Evolutionary conservation across 2,113 vertebrate genomes (phyloP).

Genomic region (Brevimyrus niger): DNA sequence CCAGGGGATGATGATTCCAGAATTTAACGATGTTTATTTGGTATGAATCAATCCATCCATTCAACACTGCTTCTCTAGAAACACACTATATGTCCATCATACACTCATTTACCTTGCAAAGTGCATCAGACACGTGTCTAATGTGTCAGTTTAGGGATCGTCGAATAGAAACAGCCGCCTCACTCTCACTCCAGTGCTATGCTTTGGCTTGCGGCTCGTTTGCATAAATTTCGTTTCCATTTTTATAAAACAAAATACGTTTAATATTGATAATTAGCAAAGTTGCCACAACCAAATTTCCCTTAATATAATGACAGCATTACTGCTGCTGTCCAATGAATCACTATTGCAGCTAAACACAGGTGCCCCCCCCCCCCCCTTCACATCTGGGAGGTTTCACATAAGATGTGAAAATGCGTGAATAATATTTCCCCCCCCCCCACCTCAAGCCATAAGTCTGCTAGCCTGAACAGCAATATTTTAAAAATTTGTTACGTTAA

Average conservation of each 20-base stretch:
- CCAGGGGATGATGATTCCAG: neutral
- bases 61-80: neutral
- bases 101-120: neutral
- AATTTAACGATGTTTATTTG: neutral
- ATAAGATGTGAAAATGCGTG: neutral
- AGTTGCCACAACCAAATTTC: neutral
- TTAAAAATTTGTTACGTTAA: too few species aligned
- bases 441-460: neutral
- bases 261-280: neutral
- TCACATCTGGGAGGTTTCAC: neutral
- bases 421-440: neutral
- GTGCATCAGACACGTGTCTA: neutral
- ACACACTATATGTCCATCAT: neutral
- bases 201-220: neutral
- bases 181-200: neutral
- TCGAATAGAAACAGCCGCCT: neutral
- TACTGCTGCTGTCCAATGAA: neutral
- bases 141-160: neutral
- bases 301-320: neutral
- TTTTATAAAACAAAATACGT: neutral
- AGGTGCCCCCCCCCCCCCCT: neutral
- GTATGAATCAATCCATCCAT: neutral
- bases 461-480: neutral
- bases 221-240: neutral
- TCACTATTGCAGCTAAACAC: neutral